Evolutionary conservation across 2,113 vertebrate genomes (phyloP), one percentile per base, ranked within the genome.

Genomic region (Zootoca vivipara): DNA sequence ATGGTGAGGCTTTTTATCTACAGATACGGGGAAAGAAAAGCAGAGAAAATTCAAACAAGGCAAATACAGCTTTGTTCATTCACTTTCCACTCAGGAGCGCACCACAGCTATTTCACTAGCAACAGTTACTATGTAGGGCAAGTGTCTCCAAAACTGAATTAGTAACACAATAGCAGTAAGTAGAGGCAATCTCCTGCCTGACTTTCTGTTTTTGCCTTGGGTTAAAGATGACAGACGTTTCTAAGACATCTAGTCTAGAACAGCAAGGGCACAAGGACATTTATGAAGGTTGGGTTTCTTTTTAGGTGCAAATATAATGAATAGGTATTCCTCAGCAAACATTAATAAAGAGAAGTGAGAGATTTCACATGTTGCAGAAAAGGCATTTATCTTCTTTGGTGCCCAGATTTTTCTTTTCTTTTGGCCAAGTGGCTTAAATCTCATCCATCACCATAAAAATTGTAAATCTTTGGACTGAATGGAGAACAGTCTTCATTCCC

Each of bases 381-480:
- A 67, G 67, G 81, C 69, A 12, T 91, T 93, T 91, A 83, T 88
- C 62, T 78, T 89, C 74, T 30, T 15, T 8, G 30, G 22, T 28
- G 26, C 26, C 10, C 26, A 30, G 69, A 13, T 69, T 69, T 69
- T 8, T 69, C 28, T 69, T 72, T 35, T 78, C 88, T 83, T 93
- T 85, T 67, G 1, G 0, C 89, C 91, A 90, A 85, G 75, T 82
- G 88, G 89, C 87, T 93, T 93, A 85, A 93, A 95, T 91, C 90
- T 92, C n/a, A 81, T 38, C 82, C 87, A 92, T 86, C 87, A 92
- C 81, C 87, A 92, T 88, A 90, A 92, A 92, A 94, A 90, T 89
- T 72, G 28, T 42, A 42, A 28, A 92, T 93, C 87, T 89, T 13
- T 24, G 79, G 78, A 93, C 91, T 92, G n/a, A 80, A 80, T 33